Conservation (phyloP, 30 jellyfish, hydroid and myxozoan genomes). For the Haliclystus octoradiatus region DNA sequence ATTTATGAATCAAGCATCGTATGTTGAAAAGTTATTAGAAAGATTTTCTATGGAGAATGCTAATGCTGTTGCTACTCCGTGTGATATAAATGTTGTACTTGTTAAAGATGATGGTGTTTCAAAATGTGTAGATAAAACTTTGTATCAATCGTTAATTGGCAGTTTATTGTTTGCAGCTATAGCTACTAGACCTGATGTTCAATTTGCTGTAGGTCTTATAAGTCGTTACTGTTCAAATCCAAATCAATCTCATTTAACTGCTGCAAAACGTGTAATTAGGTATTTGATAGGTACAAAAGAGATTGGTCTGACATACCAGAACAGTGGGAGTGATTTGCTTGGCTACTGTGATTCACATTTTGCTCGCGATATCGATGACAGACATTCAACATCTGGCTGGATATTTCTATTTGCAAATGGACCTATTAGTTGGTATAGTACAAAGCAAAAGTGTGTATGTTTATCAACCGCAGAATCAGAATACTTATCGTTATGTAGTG, state of each 20-base stretch:
- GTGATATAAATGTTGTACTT: not conserved
- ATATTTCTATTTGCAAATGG: conserved; percentile 8
- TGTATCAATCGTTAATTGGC: conserved; percentile 18
- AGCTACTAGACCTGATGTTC: conserved; percentile 33
- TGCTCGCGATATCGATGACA: conserved; percentile 18
- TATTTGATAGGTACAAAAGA: conserved; percentile 28
- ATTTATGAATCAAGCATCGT: not conserved
- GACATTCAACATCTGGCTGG: conserved; percentile 20
- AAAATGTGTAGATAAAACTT: not conserved
- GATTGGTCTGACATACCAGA: not conserved
- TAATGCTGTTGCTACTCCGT: conserved; percentile 10
- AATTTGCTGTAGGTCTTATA: conserved; percentile 1
- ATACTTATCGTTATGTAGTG: conserved; percentile 13
- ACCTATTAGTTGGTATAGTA: conserved; percentile 16
- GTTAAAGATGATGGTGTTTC: not conserved
- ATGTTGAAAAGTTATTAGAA: not conserved
- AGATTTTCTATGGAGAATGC: conserved; percentile 5
- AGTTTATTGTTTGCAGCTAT: conserved; percentile 23
- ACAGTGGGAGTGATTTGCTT: not conserved
- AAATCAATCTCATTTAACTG: conserved; percentile 5
- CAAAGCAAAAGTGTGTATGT: conserved; percentile 24
- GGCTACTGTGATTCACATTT: conserved; percentile 35
- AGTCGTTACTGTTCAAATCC: conserved; percentile 19
- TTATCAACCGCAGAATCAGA: conserved; percentile 21
- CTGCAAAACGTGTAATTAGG: conserved; percentile 26